Percentiles rank a stretch among this genome's conserved stretches.
These are phyloP conservation scores for Decapterus maruadsi DNA, from an alignment of 2,797 vertebrate genomes.

Conservation along the genomic window DNA sequence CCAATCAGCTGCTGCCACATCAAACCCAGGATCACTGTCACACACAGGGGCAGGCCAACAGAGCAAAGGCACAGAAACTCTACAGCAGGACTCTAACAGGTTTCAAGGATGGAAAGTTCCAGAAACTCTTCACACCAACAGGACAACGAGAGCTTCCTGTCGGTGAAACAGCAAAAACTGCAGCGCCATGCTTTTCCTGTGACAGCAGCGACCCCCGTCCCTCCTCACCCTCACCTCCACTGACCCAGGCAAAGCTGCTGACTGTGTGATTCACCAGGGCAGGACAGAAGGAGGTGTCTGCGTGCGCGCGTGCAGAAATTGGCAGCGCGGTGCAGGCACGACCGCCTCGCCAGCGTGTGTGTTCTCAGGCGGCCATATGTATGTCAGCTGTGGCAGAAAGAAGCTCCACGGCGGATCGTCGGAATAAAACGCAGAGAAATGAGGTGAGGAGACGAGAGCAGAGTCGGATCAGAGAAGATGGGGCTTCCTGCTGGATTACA, in stretches of 20 bases:
- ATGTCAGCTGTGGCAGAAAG: constrained; percentile 32
- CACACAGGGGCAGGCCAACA: too few species aligned
- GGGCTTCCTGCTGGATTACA: not conserved
- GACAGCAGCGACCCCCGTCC: constrained; percentile 39
- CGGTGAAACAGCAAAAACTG: constrained; percentile 34
- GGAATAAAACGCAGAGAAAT: not conserved
- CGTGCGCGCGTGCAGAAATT: constrained; percentile 17
- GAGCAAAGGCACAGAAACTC: not conserved
- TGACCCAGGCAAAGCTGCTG: constrained; percentile 69
- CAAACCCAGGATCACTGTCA: too few species aligned
- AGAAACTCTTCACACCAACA: not conserved
- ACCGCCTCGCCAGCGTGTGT: constrained; percentile 29
- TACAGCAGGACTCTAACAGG: too few species aligned
- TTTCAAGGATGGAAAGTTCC: not conserved
- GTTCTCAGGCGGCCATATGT: constrained; percentile 44
- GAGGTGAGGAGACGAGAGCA: not conserved
- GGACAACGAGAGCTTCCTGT: constrained; percentile 11
- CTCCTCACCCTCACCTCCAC: constrained; percentile 39
- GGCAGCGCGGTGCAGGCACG: constrained; percentile 41
- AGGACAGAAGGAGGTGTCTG: constrained; percentile 50
- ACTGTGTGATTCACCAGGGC: constrained; percentile 60
- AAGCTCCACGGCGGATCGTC: constrained; percentile 4
- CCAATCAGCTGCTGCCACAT: too few species aligned
- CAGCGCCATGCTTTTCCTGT: constrained; percentile 24
- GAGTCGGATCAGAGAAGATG: not conserved